Evolutionary conservation across 2,888 invertebrate species (phyloP), one percentile per base, ranked within the genome.

Genomic region (Temnothorax unifasciatus): DNA sequence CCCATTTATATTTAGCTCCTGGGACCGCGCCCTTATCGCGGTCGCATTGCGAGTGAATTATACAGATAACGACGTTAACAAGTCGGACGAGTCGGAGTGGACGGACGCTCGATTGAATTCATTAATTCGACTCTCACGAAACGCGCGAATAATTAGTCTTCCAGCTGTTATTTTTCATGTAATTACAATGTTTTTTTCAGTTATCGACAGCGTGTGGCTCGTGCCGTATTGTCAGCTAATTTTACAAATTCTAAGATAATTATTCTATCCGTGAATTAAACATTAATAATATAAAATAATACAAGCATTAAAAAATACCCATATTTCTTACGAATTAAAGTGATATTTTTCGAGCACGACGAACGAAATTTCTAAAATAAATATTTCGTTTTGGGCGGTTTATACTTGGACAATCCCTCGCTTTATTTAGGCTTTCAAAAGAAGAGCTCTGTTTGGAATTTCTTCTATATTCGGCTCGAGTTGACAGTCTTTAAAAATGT

Each of bases 11-110:
- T 73, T 81, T 73, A 81, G 47, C 59, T 52, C 6, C 11, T 21
- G 59, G 21, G 47, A 79, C 73, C 79, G 79, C 79, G 79, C 79
- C 73, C 47, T 71, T 81, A 71, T 81, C 73, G 73, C 59, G 34
- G 59, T 38, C 73, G 59, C 73, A 38, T 81, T 81, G 74, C 79
- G 21, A 59, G 52, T 38, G 54, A 76, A 81, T 73, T 81, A 73
- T 77, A 44, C 44, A 34, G 73, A 81, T 81, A 73, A 81, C 79
- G 47, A 81, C 34, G 38, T 81, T 73, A 81, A 81, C 73, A 34
- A 50, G 59, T 81, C 47, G 59, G 29, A 68, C 68, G 44, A 44
- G 47, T 47, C 41, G 21, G 15, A 63, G n/a, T 54, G 54, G 52
- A 68, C 15, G 79, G 34, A 18, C 34, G 25, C 59, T 59, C 73